A percentile compares a stretch with the other conserved stretches of the same genome.
phyloP scores from a whole-genome alignment of 2,113 vertebrate species.

The Podarcis muralis region DNA sequence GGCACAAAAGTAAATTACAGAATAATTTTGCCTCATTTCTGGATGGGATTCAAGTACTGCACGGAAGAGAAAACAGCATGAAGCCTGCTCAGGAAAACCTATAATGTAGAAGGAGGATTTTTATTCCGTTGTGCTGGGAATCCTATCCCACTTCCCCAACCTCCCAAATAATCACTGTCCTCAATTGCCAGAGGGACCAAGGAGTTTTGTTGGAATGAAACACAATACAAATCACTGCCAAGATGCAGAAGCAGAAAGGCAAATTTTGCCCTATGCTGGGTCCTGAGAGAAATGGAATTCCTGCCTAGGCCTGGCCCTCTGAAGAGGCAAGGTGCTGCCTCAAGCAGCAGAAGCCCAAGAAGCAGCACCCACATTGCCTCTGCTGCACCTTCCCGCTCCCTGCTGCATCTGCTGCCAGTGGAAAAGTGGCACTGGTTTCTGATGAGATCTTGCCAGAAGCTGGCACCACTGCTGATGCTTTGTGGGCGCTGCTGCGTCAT shows the following conservation, averaged over 20 bases:
- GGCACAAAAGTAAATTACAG: slow-evolving; percentile 3
- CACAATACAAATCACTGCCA: background rate
- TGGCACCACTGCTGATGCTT: too few relatives aligned
- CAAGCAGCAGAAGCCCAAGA: too few relatives aligned
- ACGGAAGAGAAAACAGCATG: background rate
- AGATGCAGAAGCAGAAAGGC: background rate
- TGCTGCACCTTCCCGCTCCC: too few relatives aligned
- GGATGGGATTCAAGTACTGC: background rate
- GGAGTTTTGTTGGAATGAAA: background rate
- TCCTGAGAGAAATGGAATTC: background rate
- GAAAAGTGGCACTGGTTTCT: too few relatives aligned
- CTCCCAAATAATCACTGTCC: background rate
- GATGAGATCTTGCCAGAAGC: too few relatives aligned
- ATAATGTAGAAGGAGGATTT: background rate
- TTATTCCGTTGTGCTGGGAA: background rate
- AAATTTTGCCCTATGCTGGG: background rate
- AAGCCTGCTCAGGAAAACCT: background rate
- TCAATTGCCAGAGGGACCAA: background rate
- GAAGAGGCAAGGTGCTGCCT: too few relatives aligned
- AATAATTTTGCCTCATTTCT: background rate
- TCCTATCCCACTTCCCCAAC: background rate
- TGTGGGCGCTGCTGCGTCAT: too few relatives aligned
- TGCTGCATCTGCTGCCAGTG: too few relatives aligned
- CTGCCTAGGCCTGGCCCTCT: too few relatives aligned
- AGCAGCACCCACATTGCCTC: too few relatives aligned